These are phyloP conservation scores for Callocephalon fimbriatum DNA, from an alignment of 2,113 vertebrate species.

Conservation along the genomic window DNA sequence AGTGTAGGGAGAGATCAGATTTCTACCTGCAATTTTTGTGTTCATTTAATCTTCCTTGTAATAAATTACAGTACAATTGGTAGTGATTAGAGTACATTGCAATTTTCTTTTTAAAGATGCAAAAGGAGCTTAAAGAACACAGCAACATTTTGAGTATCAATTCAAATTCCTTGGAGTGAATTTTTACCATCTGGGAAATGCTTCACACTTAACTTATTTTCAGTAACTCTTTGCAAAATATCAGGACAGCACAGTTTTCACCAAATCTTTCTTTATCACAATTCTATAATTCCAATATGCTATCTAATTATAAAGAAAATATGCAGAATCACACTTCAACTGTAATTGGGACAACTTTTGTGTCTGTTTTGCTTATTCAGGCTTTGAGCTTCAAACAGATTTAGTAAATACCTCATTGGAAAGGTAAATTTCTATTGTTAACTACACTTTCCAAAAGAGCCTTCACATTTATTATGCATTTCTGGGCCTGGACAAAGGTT, in stretches of 20 bases:
- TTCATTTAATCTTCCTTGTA: conserved; percentile 26
- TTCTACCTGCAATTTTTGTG: conserved; percentile 36
- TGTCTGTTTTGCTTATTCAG: conserved; percentile 50
- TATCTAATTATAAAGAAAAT: conserved; percentile 39
- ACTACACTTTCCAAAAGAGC: background rate
- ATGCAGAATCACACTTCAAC: conserved; percentile 49
- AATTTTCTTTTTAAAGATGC: conserved; percentile 56
- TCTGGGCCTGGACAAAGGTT: background rate
- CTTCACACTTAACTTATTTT: conserved; percentile 62
- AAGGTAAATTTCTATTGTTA: background rate
- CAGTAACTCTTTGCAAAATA: conserved; percentile 39
- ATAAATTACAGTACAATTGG: conserved; percentile 49
- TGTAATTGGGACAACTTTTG: background rate
- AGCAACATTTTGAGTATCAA: conserved; percentile 69
- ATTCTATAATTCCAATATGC: conserved; percentile 44
- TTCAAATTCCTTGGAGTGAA: conserved; percentile 70
- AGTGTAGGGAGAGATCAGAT: conserved; percentile 6
- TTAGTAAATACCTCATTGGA: background rate
- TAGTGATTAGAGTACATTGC: conserved; percentile 32
- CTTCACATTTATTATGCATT: background rate
- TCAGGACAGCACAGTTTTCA: conserved; percentile 42
- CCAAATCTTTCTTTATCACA: conserved; percentile 32
- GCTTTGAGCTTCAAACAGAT: background rate
- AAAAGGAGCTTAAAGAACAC: conserved; percentile 53
- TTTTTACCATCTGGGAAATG: conserved; percentile 70